Evolutionary conservation across 1,140 invertebrate genomes (phyloP).

Genomic region (Planococcus citri): DNA sequence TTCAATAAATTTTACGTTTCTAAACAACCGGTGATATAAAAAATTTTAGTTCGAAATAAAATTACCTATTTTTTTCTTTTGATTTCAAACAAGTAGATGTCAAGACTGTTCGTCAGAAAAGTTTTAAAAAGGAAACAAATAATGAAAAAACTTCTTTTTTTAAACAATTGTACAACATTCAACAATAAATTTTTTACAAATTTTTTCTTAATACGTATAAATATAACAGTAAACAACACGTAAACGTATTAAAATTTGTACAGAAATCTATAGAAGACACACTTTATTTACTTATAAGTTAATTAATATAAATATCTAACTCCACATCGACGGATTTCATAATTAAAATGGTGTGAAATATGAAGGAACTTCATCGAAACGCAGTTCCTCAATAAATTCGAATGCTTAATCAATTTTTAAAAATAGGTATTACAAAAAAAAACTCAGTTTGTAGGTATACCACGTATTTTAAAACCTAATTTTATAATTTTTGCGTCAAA

Average conservation of each 20-base stretch:
- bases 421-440: not conserved
- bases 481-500: not conserved
- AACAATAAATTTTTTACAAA: not conserved
- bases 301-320: not conserved
- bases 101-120: too few species aligned
- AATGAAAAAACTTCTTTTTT: not conserved
- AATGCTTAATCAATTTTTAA: not conserved
- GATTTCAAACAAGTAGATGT: too few species aligned
- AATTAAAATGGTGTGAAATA: not conserved
- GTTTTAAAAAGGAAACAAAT: too few species aligned
- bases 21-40: too few species aligned
- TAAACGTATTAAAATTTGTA: not conserved
- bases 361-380: not conserved
- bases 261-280: not conserved
- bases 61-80: too few species aligned
- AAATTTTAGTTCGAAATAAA: too few species aligned
- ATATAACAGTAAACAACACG: not conserved
- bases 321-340: not conserved
- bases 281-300: not conserved
- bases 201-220: not conserved
- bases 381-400: too few species aligned
- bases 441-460: not conserved
- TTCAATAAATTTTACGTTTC: too few species aligned
- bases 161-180: not conserved
- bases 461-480: not conserved